phyloP scores from a whole-genome alignment of 2,113 vertebrate species.

The Synodontis membranacea region DNA sequence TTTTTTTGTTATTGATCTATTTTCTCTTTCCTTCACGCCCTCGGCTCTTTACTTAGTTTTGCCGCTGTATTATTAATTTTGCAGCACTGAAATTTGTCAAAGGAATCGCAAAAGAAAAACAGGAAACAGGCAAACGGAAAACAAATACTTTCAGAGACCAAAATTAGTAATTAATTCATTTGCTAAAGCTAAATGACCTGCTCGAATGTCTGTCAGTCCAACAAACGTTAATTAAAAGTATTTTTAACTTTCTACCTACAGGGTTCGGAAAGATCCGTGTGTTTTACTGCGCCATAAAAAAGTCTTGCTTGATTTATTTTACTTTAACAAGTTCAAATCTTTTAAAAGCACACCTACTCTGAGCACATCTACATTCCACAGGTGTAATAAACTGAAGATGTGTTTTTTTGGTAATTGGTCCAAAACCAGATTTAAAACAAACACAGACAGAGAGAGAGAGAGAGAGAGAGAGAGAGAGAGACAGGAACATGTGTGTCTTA shows the following conservation, averaged over 20 bases:
- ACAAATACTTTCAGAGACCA: neutral
- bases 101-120: neutral
- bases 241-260: neutral
- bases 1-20: neutral
- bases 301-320: neutral
- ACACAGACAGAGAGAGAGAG: neutral
- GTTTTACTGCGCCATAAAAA: neutral
- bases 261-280: neutral
- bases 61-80: neutral
- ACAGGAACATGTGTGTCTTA: neutral
- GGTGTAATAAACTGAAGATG: neutral
- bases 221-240: neutral
- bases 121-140: neutral
- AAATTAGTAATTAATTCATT: neutral
- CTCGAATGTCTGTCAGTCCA: neutral
- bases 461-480: neutral
- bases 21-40: neutral
- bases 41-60: neutral
- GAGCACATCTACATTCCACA: neutral
- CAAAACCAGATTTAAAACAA: neutral
- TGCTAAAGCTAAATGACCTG: neutral
- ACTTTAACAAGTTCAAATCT: neutral
- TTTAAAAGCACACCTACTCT: neutral
- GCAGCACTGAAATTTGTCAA: neutral
- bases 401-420: neutral